phyloP scores from a whole-genome alignment of 2,113 vertebrate species.

The Trematocara marginatum region DNA sequence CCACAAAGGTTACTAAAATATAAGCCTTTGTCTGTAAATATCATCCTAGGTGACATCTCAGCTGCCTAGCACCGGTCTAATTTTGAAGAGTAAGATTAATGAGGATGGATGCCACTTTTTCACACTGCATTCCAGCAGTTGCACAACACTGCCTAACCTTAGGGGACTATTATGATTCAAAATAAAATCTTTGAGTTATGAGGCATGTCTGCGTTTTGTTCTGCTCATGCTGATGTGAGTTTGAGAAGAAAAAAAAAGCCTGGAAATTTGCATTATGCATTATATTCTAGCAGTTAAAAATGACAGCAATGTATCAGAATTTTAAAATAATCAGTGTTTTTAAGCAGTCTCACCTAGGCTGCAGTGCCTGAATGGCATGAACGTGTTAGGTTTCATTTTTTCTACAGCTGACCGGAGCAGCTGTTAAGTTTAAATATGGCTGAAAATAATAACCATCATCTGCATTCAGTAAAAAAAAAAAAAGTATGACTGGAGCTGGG shows the following conservation, averaged over 20 bases:
- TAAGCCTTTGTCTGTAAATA: background rate
- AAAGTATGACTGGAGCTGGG: background rate
- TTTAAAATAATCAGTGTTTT: background rate
- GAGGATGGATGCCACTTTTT: background rate
- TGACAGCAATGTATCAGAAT: background rate
- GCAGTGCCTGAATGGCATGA: background rate
- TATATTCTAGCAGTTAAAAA: background rate
- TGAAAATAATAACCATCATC: background rate
- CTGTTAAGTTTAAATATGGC: background rate
- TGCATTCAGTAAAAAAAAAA: background rate
- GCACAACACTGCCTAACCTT: background rate
- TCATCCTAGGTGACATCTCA: background rate
- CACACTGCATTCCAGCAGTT: background rate
- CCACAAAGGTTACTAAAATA: background rate
- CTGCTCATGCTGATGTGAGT: background rate
- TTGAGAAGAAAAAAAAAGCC: background rate
- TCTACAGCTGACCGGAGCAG: background rate
- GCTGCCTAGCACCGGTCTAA: background rate
- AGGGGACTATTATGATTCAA: background rate
- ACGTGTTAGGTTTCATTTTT: background rate
- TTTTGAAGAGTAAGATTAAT: background rate
- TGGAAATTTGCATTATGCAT: background rate
- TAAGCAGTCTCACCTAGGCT: background rate
- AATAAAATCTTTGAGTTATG: background rate
- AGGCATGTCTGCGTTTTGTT: background rate